Percentiles rank a stretch among this genome's conserved stretches.
Conservation (phyloP, 2,888 invertebrate species). For the Athalia circularis region DNA sequence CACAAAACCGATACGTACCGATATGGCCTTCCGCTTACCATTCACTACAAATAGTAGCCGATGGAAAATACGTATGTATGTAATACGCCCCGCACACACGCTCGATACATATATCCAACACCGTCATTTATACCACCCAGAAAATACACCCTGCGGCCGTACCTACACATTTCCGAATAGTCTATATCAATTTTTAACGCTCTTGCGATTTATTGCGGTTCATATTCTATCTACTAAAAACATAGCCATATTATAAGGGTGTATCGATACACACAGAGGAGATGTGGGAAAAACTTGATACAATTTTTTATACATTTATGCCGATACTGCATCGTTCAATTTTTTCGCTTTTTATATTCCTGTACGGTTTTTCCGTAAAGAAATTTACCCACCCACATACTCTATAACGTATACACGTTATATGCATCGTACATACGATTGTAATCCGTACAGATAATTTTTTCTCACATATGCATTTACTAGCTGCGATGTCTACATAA, state of each 20-base stretch:
- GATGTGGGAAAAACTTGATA: not conserved
- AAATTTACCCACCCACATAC: not conserved
- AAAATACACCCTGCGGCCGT: slow-evolving; percentile 57
- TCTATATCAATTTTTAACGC: slow-evolving; percentile 67
- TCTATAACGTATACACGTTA: too few species aligned
- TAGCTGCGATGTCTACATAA: too few species aligned
- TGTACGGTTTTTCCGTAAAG: not conserved
- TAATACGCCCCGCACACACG: not conserved
- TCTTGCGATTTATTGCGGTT: slow-evolving; percentile 55
- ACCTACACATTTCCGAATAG: slow-evolving; percentile 65
- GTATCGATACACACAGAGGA: not conserved
- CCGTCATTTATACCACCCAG: slow-evolving; percentile 26
- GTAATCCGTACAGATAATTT: too few species aligned
- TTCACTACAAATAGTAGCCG: slow-evolving; percentile 56
- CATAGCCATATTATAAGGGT: not conserved
- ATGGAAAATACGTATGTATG: not conserved
- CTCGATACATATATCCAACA: slow-evolving; percentile 35
- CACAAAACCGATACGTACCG: slow-evolving; percentile 69
- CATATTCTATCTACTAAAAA: slow-evolving; percentile 56
- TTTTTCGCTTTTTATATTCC: not conserved
- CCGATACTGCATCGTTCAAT: not conserved
- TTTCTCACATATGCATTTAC: too few species aligned
- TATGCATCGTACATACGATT: too few species aligned
- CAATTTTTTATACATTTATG: too few species aligned
- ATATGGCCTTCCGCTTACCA: slow-evolving; percentile 70